Conservation (phyloP, 2,113 vertebrate genomes). For the Otocyon megalotis region DNA sequence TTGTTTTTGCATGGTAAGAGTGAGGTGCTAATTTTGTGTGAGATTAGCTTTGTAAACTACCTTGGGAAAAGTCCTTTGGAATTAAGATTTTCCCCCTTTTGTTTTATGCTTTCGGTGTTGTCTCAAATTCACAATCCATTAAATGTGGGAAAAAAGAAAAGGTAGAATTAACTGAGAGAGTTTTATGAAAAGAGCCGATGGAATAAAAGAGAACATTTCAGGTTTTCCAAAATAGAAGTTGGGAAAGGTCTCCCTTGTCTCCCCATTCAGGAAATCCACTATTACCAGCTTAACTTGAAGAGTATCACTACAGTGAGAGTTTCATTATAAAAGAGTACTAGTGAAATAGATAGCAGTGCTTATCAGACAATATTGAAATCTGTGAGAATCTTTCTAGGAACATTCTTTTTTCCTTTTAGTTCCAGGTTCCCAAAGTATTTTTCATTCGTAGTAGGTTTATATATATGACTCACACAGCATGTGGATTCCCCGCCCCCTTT, state of each 20-base stretch:
- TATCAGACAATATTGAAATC: neutral
- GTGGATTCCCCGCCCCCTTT: conserved; percentile 64
- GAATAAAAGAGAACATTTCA: conserved; percentile 44
- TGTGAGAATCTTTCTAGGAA: conserved; percentile 40
- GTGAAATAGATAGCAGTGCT: neutral
- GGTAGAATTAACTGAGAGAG: conserved; percentile 27
- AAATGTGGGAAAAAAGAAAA: conserved; percentile 12
- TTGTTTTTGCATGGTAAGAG: conserved; percentile 75
- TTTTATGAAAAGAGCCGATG: conserved; percentile 53
- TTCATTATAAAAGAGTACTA: neutral
- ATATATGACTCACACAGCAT: conserved; percentile 61
- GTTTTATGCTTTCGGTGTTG: conserved; percentile 61
- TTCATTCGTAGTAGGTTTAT: conserved; percentile 70
- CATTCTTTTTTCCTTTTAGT: conserved; percentile 16
- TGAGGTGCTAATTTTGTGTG: conserved; percentile 80
- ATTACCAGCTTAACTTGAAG: conserved; percentile 24
- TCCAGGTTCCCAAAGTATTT: conserved; percentile 60
- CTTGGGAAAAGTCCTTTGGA: conserved; percentile 66
- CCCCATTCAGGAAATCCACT: conserved; percentile 7
- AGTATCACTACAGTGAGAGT: neutral
- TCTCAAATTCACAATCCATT: conserved; percentile 46
- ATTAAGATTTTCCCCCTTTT: conserved; percentile 6
- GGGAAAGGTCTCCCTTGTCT: conserved; percentile 1
- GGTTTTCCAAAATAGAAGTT: conserved; percentile 51
- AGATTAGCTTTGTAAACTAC: conserved; percentile 67